Conservation (phyloP, 2,888 invertebrate genomes). For the Cephus sareptanus region DNA sequence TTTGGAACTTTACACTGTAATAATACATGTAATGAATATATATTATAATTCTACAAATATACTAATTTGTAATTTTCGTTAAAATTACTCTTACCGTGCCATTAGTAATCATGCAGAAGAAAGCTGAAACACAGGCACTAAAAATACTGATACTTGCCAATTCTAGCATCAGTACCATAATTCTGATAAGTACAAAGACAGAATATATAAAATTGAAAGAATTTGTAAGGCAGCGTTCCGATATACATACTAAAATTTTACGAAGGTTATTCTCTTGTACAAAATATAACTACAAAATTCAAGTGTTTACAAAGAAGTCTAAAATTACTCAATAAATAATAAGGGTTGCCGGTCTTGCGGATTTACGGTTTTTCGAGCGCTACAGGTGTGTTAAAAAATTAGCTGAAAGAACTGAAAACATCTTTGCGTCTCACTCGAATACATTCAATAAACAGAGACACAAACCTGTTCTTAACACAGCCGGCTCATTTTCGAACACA, state of each 20-base stretch:
- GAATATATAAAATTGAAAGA: background rate
- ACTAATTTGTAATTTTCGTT: background rate
- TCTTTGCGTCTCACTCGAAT: background rate
- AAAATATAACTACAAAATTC: background rate
- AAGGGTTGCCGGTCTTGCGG: no score
- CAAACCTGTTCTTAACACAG: no score
- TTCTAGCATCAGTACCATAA: constrained; percentile 17
- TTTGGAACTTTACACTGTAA: background rate
- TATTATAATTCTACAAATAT: background rate
- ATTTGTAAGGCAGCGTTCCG: background rate
- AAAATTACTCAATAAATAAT: background rate
- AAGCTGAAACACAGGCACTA: constrained; percentile 22
- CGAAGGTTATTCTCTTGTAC: background rate
- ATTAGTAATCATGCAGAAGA: constrained; percentile 23
- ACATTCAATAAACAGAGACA: background rate
- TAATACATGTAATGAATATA: background rate
- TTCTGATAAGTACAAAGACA: background rate
- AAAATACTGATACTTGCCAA: constrained; percentile 22
- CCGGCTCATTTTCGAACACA: no score
- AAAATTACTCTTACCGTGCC: constrained; percentile 16
- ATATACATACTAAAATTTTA: background rate
- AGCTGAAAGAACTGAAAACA: no score
- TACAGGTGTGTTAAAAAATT: no score
- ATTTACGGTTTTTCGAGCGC: no score
- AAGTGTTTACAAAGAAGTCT: background rate